Evolutionary conservation across 2,797 vertebrate genomes (phyloP), one percentile per base, ranked within the genome.

Genomic region (Gadopsis marmoratus): DNA sequence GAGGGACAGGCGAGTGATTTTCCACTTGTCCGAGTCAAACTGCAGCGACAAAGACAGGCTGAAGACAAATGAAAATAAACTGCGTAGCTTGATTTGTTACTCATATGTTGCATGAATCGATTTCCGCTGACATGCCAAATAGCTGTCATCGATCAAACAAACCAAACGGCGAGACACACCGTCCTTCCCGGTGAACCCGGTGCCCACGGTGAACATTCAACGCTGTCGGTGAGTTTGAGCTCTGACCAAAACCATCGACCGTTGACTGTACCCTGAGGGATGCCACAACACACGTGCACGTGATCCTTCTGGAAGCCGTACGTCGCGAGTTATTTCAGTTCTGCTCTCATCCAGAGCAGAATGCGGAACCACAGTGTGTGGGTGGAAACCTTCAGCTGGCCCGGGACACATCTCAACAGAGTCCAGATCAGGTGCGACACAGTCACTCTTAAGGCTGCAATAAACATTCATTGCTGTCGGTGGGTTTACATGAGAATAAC

Each of bases 381-480:
- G 53, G 29, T 13, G 45, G 43, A 13, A 65, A 63, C 35, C 66
- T 2, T 14, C 1, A 26, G 35, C 6, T 9, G 26, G 33, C 6
- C 6, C 0, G 12, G 26, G 37, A 48, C 12, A 0, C 13, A 12
- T 13, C 6, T 16, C 55, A 47, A 11, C 50, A 26, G 17, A 51
- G 16, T 5, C 17, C 41, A n/a, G 1, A 65, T 64, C 75, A 69
- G 47, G 72, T 61, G 51, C 37, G 29, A 58, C 50, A 1, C 71
- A 23, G 5, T 79, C 53, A 64, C 66, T 72, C 60, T 96, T 95
- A 97, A 97, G 97, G 97, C 97, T 98, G 98, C 98, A 96, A 96
- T 99, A 97, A 99, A 99, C 98, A 99, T 99, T 99, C 98, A 99
- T 99, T 99, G 98, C 98, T 99, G 98, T 99, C 98, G 97, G 98